phyloP scores from a whole-genome alignment of 2,113 vertebrate species.

The Neotoma lepida region DNA sequence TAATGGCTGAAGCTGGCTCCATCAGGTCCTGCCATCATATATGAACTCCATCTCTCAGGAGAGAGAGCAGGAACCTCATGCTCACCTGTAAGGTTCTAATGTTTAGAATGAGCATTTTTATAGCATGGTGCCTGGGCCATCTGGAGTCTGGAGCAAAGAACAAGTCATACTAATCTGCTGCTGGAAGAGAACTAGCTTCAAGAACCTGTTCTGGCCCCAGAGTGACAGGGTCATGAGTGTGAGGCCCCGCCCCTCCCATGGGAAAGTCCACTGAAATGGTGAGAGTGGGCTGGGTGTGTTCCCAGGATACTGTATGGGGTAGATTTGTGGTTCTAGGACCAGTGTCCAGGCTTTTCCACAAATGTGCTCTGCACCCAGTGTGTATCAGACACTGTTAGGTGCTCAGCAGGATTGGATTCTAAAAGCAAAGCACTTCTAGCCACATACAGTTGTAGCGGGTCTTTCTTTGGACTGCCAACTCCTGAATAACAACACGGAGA shows the following conservation, averaged over 20 bases:
- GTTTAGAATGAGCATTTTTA: constrained; percentile 1
- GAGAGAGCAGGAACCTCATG: neutral
- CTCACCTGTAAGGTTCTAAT: neutral
- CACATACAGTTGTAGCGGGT: neutral
- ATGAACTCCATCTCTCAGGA: neutral
- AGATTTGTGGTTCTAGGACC: neutral
- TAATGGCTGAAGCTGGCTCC: neutral
- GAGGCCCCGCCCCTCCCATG: neutral
- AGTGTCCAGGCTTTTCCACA: neutral
- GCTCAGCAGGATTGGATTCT: neutral
- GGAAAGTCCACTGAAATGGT: too few relatives aligned
- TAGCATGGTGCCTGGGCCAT: neutral
- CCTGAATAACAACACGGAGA: too few relatives aligned
- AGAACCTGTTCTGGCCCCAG: neutral
- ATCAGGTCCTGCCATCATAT: neutral
- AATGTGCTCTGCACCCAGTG: neutral
- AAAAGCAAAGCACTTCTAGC: neutral
- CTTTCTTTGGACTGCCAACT: too few relatives aligned
- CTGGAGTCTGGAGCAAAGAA: constrained; percentile 11
- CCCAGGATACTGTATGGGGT: neutral
- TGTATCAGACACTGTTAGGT: neutral
- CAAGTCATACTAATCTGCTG: rapidly evolving
- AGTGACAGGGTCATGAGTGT: neutral
- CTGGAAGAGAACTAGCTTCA: neutral
- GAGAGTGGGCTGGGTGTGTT: neutral